Base-by-base conservation (phyloP, 2,797 vertebrate species). In the Tragopan temminckii region DNA sequence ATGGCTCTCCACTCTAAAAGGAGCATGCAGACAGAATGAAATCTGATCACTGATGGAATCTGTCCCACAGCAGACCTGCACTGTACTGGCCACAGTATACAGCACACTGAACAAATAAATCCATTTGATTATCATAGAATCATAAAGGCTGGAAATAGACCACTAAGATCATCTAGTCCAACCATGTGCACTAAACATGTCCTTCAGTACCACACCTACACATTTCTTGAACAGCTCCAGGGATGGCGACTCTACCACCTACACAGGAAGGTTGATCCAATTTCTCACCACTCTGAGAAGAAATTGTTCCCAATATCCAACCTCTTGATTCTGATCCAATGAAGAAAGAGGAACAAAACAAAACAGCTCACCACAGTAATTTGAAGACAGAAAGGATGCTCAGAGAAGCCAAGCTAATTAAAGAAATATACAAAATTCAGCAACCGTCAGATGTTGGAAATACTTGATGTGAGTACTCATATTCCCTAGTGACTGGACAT, bases 321-420 rank as follows among this genome's bases (percentile, higher is more conserved):
- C 10, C 6, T 29, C 52, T 16, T 0, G 0, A 40, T 84, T 88
- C 17, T 4, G 9, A 17, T 21, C 33, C 69, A 68, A 3, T 25
- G 67, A 64, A 77, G 62, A 68, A 48, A 40, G 66, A 83, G 11
- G 18, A 61, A 8, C 50, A 64, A 81, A 85, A 23, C 20, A 46
- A 5, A n/a, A 63, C 5, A 48, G 23, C 13, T 52, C 53, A n/a
- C 36, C 4, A 4, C 2, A 8, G 11, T 74, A n/a, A n/a, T 18
- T 71, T 85, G 48, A 66, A 80, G 4, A 1, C 15, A 85, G 45
- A 87, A 70, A 74, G 17, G 27, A 7, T 20, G 24, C 20, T 77
- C n/a, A 57, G 67, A 57, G 46, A 78, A 82, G 57, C 7, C 59
- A 42, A 12, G 11, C 4, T 19, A 5, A 23, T 46, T 27, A 25